Base-by-base conservation (phyloP, 2,888 invertebrate genomes). In the Pachymerium ferrugineum region DNA sequence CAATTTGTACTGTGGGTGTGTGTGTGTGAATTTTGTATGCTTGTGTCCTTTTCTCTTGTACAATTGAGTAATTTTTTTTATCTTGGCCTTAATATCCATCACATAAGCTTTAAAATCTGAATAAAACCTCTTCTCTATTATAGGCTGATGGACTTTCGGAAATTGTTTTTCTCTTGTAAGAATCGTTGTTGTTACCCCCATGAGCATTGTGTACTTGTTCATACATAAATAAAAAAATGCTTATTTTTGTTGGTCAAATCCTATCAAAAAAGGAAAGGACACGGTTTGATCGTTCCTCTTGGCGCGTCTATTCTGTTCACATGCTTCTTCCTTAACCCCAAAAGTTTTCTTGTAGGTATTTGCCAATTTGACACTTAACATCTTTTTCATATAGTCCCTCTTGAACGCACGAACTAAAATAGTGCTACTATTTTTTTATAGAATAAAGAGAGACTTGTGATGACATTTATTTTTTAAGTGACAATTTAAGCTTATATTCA, bases 231-330 rank as follows among this genome's bases (percentile, higher is more conserved):
- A 47, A 19, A n/a, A 22, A 16, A 47, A 47, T 22, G 47, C 47
- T 47, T 47, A 47, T 47, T 47, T 47, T 47, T 47, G 47, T 47
- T 47, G 47, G 22, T 47, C 14, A 47, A 47, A 47, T 47, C 47
- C 47, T 47, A 16, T 47, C 22, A 47, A 47, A n/a, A 47, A 47
- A 47, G 47, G 47, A 47, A 47, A 47, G 47, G 47, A 47, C 47
- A 47, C 47, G 47, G 47, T 47, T 47, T 22, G 47, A 47, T 47
- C 47, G 47, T 47, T 47, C 47, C 47, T 47, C 19, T 47, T n/a
- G n/a, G n/a, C 16, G 22, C 47, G 19, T 47, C 19, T 22, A 47
- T 47, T 22, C 47, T 22, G 47, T 16, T 47, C 47, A 47, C 47
- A 22, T 2, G 47, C 3, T 22, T 47, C 47, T 47, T 47, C 47